Percentiles rank a stretch among this genome's conserved stretches.
phyloP scores from a whole-genome alignment of 2,797 vertebrate genomes.

The Eulemur mongoz region DNA sequence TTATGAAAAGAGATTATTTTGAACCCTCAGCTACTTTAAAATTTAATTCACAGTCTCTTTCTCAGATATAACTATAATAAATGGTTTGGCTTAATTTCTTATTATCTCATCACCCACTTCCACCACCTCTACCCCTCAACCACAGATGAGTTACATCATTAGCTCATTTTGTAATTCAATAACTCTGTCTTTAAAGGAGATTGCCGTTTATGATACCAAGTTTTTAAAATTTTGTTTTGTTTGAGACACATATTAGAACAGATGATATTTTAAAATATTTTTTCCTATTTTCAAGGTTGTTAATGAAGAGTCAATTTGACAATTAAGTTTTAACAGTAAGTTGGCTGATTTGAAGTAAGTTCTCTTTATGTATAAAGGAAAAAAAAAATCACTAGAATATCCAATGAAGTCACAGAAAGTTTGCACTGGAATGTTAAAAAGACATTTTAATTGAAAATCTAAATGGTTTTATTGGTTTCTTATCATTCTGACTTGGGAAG shows the following conservation, averaged over 20 bases:
- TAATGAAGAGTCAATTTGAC: background rate
- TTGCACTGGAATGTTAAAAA: background rate
- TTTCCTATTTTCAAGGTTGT: background rate
- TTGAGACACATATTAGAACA: background rate
- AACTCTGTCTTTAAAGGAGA: background rate
- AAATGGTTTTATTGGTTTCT: background rate
- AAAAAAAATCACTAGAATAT: background rate
- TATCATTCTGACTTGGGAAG: slow-evolving; percentile 2
- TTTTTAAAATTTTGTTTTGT: background rate
- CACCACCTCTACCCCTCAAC: background rate
- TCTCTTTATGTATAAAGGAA: background rate
- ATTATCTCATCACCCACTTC: background rate
- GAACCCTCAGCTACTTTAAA: background rate
- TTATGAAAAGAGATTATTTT: slow-evolving; percentile 12
- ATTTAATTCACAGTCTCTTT: background rate
- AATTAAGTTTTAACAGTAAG: background rate
- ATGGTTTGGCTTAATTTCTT: background rate
- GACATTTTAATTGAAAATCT: background rate
- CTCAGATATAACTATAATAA: background rate
- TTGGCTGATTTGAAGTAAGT: slow-evolving; percentile 14
- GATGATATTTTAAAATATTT: background rate
- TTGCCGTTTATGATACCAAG: background rate
- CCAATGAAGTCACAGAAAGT: background rate
- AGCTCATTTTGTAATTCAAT: slow-evolving; percentile 13
- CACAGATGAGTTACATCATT: background rate